Evolutionary conservation across 2,113 vertebrate genomes (phyloP).

Genomic region (Sarotherodon lohbergeri): DNA sequence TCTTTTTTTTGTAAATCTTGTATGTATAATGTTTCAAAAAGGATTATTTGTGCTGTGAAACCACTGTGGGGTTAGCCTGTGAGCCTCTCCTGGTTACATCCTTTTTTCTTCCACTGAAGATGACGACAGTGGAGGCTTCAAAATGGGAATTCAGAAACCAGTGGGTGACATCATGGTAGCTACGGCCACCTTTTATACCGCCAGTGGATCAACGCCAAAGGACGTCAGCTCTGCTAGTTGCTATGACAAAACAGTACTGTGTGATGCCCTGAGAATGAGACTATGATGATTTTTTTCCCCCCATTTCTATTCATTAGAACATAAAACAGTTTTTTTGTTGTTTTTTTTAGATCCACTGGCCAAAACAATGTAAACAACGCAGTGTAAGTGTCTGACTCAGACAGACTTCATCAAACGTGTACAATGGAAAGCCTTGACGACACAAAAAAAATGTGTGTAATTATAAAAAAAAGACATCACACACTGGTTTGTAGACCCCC

Average conservation of each 20-base stretch:
- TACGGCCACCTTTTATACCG: not conserved
- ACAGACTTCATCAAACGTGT: not conserved
- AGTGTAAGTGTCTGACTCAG: not conserved
- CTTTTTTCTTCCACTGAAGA: not conserved
- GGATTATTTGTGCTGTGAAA: not conserved
- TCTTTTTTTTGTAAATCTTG: not conserved
- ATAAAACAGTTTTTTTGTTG: not conserved
- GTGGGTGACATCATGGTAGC: not conserved
- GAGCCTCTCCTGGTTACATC: not conserved
- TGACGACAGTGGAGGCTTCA: not conserved
- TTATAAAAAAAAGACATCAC: not conserved
- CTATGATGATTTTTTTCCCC: fast-evolving
- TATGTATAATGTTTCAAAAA: not conserved
- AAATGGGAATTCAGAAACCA: not conserved
- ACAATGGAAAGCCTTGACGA: not conserved
- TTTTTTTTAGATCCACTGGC: not conserved
- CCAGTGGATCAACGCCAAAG: not conserved
- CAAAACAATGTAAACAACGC: not conserved
- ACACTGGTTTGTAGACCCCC: not conserved
- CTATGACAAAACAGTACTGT: not conserved
- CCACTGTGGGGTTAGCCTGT: not conserved
- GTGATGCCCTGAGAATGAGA: not conserved
- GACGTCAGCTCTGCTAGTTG: not conserved
- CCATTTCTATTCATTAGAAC: not conserved
- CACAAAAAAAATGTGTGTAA: not conserved